Base-by-base conservation (phyloP, 1,140 invertebrate genomes). In the Drosophila punjabiensis region DNA sequence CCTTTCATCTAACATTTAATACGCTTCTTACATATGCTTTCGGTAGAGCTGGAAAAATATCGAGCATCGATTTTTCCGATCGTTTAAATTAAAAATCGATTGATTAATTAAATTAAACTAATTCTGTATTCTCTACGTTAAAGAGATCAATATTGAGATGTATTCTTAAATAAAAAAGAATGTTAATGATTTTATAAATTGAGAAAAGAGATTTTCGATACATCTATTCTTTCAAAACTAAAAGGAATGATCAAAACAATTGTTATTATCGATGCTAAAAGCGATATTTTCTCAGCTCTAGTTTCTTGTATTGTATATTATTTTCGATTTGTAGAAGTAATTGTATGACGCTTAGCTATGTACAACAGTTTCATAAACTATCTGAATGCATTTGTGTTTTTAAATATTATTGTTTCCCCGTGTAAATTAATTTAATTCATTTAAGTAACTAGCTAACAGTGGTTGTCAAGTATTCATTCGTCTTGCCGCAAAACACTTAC, bases 381-480 rank as follows among this genome's bases (percentile, higher is more conserved):
- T 85, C 56, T 80, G 62, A 79, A 84, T 84, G 82, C 63, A 43
- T 82, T 65, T 48, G 50, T 35, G 39, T 69, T 16, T 56, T 16
- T 11, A 24, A 39, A 7, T 56, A 37, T 56, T 79, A 77, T 68
- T 61, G 56, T 79, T 65, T 65, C 69, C 48, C 30, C 65, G 59
- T 79, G 59, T 79, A 81, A 79, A 76, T 81, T 77, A 88, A 79
- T 78, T 80, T 45, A 75, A 81, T 89, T 80, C 56, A 85, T 89
- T 88, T 89, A 90, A 90, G 79, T 90, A 90, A 90, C 86, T 90
- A 90, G 87, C 86, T 90, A 90, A 90, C 86, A 90, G 79, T 87
- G 83, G 24, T 84, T 85, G 77, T 84, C 65, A 83, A 83, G 81
- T 68, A 79, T 62, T 53, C 50, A 41, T 41, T 45, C 43, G 70